phyloP scores from a whole-genome alignment of 2,113 vertebrate genomes.

The Diadophis punctatus region DNA sequence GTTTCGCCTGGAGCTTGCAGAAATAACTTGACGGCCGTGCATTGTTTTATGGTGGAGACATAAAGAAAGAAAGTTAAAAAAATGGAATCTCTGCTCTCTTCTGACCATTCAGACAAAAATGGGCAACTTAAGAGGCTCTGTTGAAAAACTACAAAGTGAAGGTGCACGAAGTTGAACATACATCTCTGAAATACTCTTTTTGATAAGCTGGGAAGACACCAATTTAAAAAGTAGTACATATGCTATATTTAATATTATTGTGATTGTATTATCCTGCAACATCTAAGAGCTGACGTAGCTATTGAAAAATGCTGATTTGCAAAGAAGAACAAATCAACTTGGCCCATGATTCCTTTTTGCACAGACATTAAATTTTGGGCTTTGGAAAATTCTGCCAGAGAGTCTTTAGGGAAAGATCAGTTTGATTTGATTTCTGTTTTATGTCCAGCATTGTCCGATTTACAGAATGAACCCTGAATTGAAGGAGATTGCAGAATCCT shows the following conservation, averaged over 20 bases:
- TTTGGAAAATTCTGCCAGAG: not conserved
- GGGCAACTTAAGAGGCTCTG: not conserved
- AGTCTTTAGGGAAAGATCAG: not conserved
- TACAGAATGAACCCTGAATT: not conserved
- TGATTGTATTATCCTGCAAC: not conserved
- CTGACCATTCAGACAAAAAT: not conserved
- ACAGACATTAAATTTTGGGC: not conserved
- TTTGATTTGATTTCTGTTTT: not conserved
- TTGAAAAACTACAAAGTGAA: not conserved
- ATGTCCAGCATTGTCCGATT: not conserved
- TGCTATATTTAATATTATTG: not conserved
- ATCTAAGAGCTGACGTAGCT: not conserved
- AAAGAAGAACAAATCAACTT: not conserved
- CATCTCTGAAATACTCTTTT: not conserved
- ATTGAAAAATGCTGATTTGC: not conserved
- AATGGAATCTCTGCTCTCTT: not conserved
- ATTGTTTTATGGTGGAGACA: not conserved
- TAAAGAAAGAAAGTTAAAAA: not conserved
- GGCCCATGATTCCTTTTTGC: not conserved
- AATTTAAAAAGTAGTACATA: not conserved
- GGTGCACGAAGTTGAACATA: not conserved
- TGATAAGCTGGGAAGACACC: not conserved
- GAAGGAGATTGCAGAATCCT: not conserved
- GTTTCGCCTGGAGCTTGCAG: conserved; percentile 37
- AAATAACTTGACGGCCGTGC: conserved; percentile 10